Conservation (phyloP, 2,113 vertebrate species). For the Thryonomys swinderianus region DNA sequence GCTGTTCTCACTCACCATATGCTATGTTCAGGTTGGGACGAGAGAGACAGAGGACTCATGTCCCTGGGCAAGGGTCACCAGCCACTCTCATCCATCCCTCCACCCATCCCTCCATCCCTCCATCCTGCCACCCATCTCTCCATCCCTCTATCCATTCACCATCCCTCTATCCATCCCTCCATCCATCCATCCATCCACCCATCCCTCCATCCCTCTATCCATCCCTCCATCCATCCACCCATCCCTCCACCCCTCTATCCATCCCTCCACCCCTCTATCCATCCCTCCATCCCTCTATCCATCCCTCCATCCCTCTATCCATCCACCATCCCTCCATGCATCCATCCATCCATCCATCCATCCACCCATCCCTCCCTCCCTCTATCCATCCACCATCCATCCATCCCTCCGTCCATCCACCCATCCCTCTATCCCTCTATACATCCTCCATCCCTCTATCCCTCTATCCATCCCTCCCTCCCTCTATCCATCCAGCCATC, state of each 20-base stretch:
- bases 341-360: neutral
- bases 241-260: neutral
- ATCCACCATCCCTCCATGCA: neutral
- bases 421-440: neutral
- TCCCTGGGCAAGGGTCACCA: neutral
- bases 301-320: neutral
- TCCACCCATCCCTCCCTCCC: neutral
- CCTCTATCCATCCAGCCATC: neutral
- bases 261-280: neutral
- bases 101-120: neutral
- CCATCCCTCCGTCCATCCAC: neutral
- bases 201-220: neutral
- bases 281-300: neutral
- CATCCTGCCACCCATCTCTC: neutral
- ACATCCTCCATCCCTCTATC: neutral
- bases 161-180: too few relatives aligned
- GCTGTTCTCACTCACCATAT: conserved; percentile 67
- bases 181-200: neutral
- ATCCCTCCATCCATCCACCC: neutral
- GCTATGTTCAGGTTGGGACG: conserved; percentile 65
- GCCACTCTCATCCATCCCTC: neutral
- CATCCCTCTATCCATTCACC: too few relatives aligned
- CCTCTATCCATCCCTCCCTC: neutral
- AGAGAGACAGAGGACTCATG: conserved; percentile 24
- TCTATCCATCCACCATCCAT: neutral